A percentile compares a stretch with the other conserved stretches of the same genome.
Evolutionary conservation across 2,888 invertebrate genomes (phyloP).

Genomic region (Stenolophus ochropezus): DNA sequence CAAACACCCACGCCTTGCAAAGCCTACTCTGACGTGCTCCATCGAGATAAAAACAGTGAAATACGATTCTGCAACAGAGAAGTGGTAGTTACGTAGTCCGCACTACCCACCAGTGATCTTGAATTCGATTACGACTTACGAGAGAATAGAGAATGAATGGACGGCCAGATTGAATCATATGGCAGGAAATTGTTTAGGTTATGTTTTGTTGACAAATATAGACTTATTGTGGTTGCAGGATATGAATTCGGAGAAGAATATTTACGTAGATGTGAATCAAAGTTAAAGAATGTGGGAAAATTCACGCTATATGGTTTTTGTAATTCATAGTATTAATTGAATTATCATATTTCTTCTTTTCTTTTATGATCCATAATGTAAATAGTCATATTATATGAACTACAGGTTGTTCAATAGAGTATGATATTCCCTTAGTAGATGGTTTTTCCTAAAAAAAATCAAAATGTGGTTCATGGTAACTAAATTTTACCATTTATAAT

Average conservation of each 20-base stretch:
- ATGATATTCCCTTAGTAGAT: no score
- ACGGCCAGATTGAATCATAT: background rate
- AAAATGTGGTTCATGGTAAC: no score
- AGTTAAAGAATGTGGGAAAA: background rate
- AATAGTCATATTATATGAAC: no score
- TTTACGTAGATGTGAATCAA: background rate
- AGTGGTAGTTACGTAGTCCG: background rate
- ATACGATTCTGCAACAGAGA: background rate
- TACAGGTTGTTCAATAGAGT: no score
- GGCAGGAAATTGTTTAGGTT: background rate
- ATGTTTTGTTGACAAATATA: background rate
- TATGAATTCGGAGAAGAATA: background rate
- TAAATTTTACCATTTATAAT: no score
- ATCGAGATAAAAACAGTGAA: background rate
- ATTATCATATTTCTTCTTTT: no score
- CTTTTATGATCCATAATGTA: no score
- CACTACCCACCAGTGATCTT: background rate
- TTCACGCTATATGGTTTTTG: no score
- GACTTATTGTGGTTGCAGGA: background rate
- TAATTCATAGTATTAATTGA: no score
- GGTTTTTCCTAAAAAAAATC: no score
- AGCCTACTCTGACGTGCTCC: background rate
- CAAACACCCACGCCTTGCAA: background rate
- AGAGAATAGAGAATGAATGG: background rate
- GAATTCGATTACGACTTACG: background rate